Evolutionary conservation across 2,888 invertebrate genomes (phyloP).

Genomic region (Eristalis intricaria): DNA sequence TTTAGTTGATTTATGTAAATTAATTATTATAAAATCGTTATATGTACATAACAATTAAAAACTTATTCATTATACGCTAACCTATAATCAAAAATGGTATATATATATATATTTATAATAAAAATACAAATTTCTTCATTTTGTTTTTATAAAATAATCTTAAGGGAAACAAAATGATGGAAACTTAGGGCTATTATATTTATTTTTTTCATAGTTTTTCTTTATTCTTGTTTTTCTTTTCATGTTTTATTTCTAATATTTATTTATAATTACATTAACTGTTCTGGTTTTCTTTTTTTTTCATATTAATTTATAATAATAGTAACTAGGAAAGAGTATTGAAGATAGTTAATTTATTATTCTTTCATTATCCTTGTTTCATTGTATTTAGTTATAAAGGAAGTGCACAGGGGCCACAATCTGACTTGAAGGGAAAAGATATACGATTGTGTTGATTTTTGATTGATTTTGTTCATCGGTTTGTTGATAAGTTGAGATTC

Average conservation of each 20-base stretch:
- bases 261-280: constrained; percentile 64
- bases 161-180: constrained; percentile 23
- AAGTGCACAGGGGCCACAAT: constrained; percentile 38
- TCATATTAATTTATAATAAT: constrained; percentile 50
- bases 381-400: constrained; percentile 32
- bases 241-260: constrained; percentile 47
- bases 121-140: constrained; percentile 60
- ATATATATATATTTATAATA: constrained; percentile 58
- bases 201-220: constrained; percentile 21
- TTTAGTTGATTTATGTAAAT: constrained; percentile 54
- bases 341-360: constrained; percentile 50
- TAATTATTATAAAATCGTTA: constrained; percentile 63
- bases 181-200: constrained; percentile 50
- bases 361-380: constrained; percentile 32
- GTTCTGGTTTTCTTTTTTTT: constrained; percentile 29
- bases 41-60: constrained; percentile 65
- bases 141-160: constrained; percentile 40
- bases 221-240: constrained; percentile 43
- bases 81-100: constrained; percentile 52
- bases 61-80: constrained; percentile 56
- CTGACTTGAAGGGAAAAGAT: constrained; percentile 28
- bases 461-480: too few relatives aligned
- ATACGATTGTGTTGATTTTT: neutral
- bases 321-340: constrained; percentile 61
- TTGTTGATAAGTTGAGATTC: too few relatives aligned